Base-by-base conservation (phyloP, 2,797 vertebrate genomes). In the Gadopsis marmoratus region DNA sequence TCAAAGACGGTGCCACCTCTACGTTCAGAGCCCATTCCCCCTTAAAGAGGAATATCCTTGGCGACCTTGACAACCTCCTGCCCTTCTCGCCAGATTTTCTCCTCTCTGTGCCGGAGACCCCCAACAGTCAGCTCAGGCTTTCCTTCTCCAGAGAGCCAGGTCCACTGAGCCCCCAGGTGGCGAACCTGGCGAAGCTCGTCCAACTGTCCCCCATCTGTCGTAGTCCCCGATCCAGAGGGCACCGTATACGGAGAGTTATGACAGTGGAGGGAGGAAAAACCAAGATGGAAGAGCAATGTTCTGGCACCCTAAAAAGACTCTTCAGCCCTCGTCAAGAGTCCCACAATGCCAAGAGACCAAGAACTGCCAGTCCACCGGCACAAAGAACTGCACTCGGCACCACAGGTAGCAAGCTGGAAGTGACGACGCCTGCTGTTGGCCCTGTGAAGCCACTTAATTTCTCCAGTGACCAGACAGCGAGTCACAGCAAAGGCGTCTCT, bases 61-160 rank as follows among this genome's bases (percentile, higher is more conserved):
- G 84, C 35, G 84, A 84, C 12, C 70, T 92, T 10, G 88, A 94
- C 59, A 95, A 95, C 72, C 4, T 75, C 26, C 84, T 78, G 7
- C 81, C 86, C 31, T 64, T 81, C 12, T 92, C 92, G 0, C 91
- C 89, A 33, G 90, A 93, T 33, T 66, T 92, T 4, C 3, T 90
- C 26, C 61, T 92, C 16, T 81, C 82, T 56, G 88, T 95, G 21
- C 93, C 93, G 0, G 94, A 95, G 81, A 94, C 93, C 0, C 93
- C 93, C 2, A 88, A 31, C 26, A 94, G 92, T 89, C 92, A 95
- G 79, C 89, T 92, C 11, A 85, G 78, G 17, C 71, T 10, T 5
- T 1, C 58, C 0, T 70, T 37, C 13, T 73, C 67, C 16, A 72
- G 47, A 80, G 81, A 85, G 82, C 3, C 78, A 79, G n/a, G 26